A percentile compares a stretch with the other conserved stretches of the same genome.
These are phyloP conservation scores for Stenopsyche tienmushanensis DNA, from an alignment of 1,140 invertebrate species.

Conservation along the genomic window DNA sequence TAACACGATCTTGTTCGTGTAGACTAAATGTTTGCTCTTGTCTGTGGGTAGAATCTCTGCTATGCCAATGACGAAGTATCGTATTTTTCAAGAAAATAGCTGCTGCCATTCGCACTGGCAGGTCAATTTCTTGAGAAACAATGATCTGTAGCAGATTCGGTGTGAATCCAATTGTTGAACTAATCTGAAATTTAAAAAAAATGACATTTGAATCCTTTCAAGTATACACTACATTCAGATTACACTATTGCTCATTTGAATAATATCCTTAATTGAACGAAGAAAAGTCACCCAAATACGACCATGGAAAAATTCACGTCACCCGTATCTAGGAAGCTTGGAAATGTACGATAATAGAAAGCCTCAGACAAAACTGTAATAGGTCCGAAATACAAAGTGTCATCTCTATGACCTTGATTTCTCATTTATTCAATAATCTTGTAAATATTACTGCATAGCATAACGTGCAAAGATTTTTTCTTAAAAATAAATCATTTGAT, in stretches of 20 bases:
- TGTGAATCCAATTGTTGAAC: slow-evolving; percentile 95
- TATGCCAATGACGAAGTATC: slow-evolving; percentile 84
- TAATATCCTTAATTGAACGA: neutral
- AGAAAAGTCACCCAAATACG: neutral
- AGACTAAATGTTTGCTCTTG: slow-evolving; percentile 76
- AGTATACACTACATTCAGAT: neutral
- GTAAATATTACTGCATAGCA: no score
- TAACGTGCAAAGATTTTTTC: no score
- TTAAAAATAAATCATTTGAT: no score
- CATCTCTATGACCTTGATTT: no score
- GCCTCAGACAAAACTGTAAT: neutral
- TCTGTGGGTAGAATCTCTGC: slow-evolving; percentile 63
- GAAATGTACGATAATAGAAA: neutral
- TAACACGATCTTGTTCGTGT: slow-evolving; percentile 93
- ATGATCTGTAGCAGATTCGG: slow-evolving; percentile 91
- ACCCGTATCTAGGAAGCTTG: neutral
- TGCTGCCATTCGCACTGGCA: slow-evolving; percentile 92
- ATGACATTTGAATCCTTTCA: neutral
- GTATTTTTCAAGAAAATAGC: slow-evolving; percentile 98
- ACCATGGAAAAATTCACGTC: neutral
- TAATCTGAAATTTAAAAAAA: slow-evolving; percentile 63
- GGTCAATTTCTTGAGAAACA: slow-evolving; percentile 84
- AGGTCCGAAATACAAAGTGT: no score
- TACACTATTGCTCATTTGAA: neutral
- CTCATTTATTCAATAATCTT: no score